Evolutionary conservation across 2,113 vertebrate species (phyloP), one percentile per base, ranked within the genome.

Genomic region (Chaenogobius annularis): DNA sequence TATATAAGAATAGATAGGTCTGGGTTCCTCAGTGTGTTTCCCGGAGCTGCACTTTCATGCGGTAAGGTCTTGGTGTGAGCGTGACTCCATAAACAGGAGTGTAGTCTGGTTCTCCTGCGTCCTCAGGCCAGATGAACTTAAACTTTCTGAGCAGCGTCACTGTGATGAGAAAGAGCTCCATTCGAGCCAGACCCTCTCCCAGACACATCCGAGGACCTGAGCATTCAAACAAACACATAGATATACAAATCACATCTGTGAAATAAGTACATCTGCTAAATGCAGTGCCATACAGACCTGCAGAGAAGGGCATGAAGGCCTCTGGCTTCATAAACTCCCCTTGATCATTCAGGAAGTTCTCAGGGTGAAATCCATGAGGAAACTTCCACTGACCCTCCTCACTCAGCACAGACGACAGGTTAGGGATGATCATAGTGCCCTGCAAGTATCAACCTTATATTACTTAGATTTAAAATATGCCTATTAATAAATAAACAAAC

Each of bases 301-400:
- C 5, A 67, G 86, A 91, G 56, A 92, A 92, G 10, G 84, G 87
- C 78, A 89, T 70, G 78, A 92, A 92, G 9, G 91, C 90, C 7
- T 93, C 92, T 20, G 85, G 80, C 71, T 91, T 92, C 14, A 85
- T 52, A 78, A 91, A 90, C 69, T 90, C 85, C 76, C 87, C 88
- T 31, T 87, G 10, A 37, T 90, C 79, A 70, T 85, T 85, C 1
- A 93, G 89, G 72, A 93, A 92, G 72, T 92, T 91, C 26, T 91
- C 87, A 68, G 87, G 93, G 50, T 90, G 92, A 73, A 93, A 93
- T 20, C 90, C 82, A 52, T 82, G 72, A 17, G 90, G 89, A 37
- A 50, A 88, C 68, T 93, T 93, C 92, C 93, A 93, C 44, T 91
- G 87, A 44, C 82, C 83, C 23, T 93, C 89, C 54, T 93, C 91